Base-by-base conservation (phyloP, 2,888 invertebrate species). In the Trachelus tabidus region DNA sequence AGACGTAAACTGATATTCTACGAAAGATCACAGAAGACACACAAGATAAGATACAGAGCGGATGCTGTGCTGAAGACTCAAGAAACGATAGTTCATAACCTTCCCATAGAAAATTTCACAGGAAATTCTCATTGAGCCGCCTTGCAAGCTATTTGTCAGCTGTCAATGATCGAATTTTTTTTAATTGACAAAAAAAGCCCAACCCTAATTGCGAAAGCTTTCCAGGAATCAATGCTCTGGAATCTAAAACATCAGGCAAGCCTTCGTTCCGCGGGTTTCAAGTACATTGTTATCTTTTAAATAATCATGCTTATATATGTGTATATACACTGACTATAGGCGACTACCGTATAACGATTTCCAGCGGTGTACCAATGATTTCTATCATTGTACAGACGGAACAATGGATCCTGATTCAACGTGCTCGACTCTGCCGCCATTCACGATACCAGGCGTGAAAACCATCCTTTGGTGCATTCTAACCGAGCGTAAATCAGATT, bases 401-500 rank as follows among this genome's bases (percentile, higher is more conserved):
- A 56, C 56, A 56, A 56, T 56, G 23, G 56, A 1, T 9, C 56
- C 56, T 56, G 56, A 56, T 56, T 23, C 56, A 56, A 56, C 56
- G 56, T 56, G 56, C 56, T 40, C 4, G 40, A 40, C 12, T 40
- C 56, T 23, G 9, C 15, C 15, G 56, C 56, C 23, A 56, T 56
- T 56, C 23, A 56, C 56, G 9, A 56, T 56, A 56, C 56, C 56
- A 56, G 56, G 56, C 56, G 56, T 56, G 56, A 56, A 56, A 56
- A 56, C 23, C 56, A 23, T 71, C 71, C 71, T 31, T 71, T 34
- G 12, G 15, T 11, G 71, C 15, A 71, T 71, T 31, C 12, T 31
- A 12, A 23, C 31, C 71, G 31, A 34, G 71, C 77, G 77, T 75
- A 73, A 78, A 78, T 78, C 75, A 73, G 75, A 78, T 78, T 73